phyloP scores from a whole-genome alignment of 2,888 invertebrate genomes.

The Hypercompe scribonia region DNA sequence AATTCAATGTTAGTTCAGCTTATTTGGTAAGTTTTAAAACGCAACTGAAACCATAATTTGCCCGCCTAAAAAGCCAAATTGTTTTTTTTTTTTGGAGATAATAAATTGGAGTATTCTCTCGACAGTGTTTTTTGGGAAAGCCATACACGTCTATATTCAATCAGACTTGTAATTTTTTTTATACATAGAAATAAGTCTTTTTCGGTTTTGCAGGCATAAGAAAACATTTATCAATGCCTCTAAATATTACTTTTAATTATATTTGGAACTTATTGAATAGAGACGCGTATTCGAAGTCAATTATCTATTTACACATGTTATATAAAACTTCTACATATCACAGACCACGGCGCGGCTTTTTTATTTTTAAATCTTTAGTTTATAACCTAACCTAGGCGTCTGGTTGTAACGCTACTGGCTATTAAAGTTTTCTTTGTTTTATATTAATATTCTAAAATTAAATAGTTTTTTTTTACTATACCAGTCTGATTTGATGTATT shows the following conservation, averaged over 20 bases:
- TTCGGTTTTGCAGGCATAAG: conserved; percentile 7
- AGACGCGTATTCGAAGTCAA: conserved; percentile 21
- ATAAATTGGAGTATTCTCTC: conserved; percentile 34
- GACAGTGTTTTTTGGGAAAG: conserved; percentile 14
- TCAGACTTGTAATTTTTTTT: not conserved
- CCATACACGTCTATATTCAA: conserved; percentile 1
- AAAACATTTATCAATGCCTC: not conserved
- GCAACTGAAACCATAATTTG: conserved; percentile 55
- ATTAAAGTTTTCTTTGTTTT: not conserved
- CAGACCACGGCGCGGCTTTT: conserved; percentile 62
- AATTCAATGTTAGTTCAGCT: conserved; percentile 55
- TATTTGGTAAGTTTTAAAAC: conserved; percentile 63
- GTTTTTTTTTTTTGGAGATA: conserved; percentile 46
- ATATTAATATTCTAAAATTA: not conserved
- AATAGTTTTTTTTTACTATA: not conserved
- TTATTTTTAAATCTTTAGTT: conserved; percentile 50
- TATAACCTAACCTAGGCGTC: conserved; percentile 54
- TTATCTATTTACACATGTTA: conserved; percentile 34
- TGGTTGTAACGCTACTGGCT: conserved; percentile 35
- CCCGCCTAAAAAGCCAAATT: conserved; percentile 73
- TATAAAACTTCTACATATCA: conserved; percentile 64
- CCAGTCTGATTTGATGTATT: not conserved
- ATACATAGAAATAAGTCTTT: not conserved
- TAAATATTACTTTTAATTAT: not conserved
- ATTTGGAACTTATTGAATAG: conserved; percentile 5